A percentile compares a stretch with the other conserved stretches of the same genome.
Conservation (phyloP, 30 jellyfish, hydroid and myxozoan genomes). For the Sanderia malayensis region DNA sequence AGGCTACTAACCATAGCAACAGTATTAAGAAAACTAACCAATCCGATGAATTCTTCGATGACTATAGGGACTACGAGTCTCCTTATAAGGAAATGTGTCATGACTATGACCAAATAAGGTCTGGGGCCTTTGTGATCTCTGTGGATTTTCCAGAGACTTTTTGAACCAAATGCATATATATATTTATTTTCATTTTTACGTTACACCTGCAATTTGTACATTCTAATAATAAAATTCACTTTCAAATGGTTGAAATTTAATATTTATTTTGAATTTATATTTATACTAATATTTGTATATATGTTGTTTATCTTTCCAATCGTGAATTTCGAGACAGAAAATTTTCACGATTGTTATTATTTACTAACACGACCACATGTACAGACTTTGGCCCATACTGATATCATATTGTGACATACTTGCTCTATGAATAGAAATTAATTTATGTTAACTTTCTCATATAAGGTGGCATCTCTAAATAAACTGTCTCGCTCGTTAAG, state of each 20-base stretch:
- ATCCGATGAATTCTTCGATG: slow-evolving; percentile 15
- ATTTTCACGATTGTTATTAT: neutral
- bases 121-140: neutral
- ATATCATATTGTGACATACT: too few relatives aligned
- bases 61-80: neutral
- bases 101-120: neutral
- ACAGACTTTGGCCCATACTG: too few relatives aligned
- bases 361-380: too few relatives aligned
- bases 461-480: neutral
- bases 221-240: neutral
- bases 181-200: neutral
- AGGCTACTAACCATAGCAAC: neutral
- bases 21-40: slow-evolving; percentile 16
- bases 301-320: neutral
- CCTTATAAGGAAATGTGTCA: neutral
- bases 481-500: neutral
- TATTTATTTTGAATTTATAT: neutral
- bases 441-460: neutral
- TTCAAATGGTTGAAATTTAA: neutral
- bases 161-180: neutral
- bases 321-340: neutral
- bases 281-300: neutral
- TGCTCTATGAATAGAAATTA: too few relatives aligned
- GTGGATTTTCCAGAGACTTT: neutral
- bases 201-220: neutral